Conservation (phyloP, 2,888 invertebrate genomes). For the Leptopilina syphax region DNA sequence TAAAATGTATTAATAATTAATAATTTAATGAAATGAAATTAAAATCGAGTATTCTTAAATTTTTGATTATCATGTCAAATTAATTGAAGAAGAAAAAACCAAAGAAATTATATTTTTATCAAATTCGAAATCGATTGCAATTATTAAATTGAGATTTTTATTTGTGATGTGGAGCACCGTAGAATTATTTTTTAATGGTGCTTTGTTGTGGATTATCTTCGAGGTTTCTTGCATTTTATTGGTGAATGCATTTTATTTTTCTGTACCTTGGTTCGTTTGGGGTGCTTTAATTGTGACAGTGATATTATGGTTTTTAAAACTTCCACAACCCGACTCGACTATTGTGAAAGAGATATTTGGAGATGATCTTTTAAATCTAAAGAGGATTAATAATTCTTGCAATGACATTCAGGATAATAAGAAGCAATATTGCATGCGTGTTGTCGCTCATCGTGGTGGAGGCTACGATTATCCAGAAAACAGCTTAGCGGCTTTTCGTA, state of each 20-base stretch:
- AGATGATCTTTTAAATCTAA: constrained; percentile 63
- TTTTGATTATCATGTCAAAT: too few relatives aligned
- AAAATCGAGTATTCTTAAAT: too few relatives aligned
- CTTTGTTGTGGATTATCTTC: constrained; percentile 66
- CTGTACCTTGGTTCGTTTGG: constrained; percentile 71
- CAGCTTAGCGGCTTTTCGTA: constrained; percentile 85
- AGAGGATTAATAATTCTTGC: constrained; percentile 54
- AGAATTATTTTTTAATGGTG: constrained; percentile 62
- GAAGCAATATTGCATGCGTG: constrained; percentile 77
- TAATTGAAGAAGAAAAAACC: too few relatives aligned
- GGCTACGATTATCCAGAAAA: constrained; percentile 89
- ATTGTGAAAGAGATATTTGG: constrained; percentile 70
- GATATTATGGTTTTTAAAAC: constrained; percentile 61
- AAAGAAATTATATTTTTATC: too few relatives aligned
- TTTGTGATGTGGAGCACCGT: constrained; percentile 47
- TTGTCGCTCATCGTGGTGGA: constrained; percentile 87
- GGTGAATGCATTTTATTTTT: constrained; percentile 64
- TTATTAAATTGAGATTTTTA: constrained; percentile 3
- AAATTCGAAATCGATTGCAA: constrained; percentile 1
- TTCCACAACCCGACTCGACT: constrained; percentile 64
- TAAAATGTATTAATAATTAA: too few relatives aligned
- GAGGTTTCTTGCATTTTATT: constrained; percentile 61
- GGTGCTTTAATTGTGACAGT: constrained; percentile 62
- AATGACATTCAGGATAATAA: constrained; percentile 61
- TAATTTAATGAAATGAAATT: too few relatives aligned